These are phyloP conservation scores for Limnephilus auricula DNA, from an alignment of 2,888 invertebrate species.

Conservation along the genomic window DNA sequence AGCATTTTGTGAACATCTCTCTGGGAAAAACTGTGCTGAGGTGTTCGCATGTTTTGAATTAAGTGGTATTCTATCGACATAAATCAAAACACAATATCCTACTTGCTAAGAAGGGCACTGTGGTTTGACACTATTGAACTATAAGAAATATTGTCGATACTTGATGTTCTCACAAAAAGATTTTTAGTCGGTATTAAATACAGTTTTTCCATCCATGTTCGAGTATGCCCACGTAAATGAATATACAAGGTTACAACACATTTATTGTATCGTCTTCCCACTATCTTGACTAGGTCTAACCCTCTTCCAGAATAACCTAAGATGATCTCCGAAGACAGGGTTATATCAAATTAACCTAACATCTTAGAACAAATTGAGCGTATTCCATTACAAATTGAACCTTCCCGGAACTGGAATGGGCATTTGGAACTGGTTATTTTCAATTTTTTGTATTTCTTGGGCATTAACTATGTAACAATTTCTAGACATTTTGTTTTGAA, in stretches of 20 bases:
- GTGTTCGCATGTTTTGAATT: too few species aligned
- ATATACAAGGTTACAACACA: background rate
- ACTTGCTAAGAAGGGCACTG: too few species aligned
- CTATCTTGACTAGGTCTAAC: background rate
- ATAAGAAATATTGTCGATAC: background rate
- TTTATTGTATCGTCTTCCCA: background rate
- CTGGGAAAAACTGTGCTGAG: too few species aligned
- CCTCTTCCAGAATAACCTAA: background rate
- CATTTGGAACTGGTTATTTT: background rate
- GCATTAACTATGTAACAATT: too few species aligned
- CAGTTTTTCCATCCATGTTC: background rate
- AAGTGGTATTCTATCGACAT: too few species aligned
- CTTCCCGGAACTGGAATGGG: background rate
- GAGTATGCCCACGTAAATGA: too few species aligned
- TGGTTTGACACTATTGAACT: too few species aligned
- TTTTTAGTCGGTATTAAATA: background rate
- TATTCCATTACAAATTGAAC: conserved; percentile 9
- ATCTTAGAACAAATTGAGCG: background rate
- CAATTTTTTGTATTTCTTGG: too few species aligned
- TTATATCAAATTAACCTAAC: background rate
- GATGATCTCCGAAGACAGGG: background rate
- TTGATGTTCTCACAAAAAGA: too few species aligned
- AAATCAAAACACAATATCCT: too few species aligned
- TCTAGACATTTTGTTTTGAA: too few species aligned
- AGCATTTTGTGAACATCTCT: too few species aligned